These are phyloP conservation scores for Fopius arisanus DNA, from an alignment of 1,140 invertebrate species.

Conservation along the genomic window DNA sequence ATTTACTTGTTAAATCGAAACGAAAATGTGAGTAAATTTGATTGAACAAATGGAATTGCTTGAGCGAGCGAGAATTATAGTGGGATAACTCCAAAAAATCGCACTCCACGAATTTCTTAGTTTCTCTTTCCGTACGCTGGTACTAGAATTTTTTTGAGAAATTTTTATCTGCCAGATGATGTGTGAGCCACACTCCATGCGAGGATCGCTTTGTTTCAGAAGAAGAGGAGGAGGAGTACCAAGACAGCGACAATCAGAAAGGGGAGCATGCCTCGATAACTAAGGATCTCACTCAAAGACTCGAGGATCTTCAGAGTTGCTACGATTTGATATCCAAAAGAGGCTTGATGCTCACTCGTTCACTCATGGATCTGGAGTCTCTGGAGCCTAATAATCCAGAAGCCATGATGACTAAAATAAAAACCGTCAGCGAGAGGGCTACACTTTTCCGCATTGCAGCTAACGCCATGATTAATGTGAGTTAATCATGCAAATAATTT, in stretches of 20 bases:
- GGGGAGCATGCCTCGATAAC: conserved; percentile 65
- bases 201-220: conserved; percentile 64
- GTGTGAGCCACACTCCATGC: conserved; percentile 21
- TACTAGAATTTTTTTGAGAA: too few relatives aligned
- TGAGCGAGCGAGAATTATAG: background rate
- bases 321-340: conserved; percentile 90
- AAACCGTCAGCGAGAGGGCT: conserved; percentile 87
- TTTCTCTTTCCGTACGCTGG: too few relatives aligned
- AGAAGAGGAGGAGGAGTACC: conserved; percentile 84
- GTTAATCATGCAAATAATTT: too few relatives aligned
- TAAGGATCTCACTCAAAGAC: conserved; percentile 69
- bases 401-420: conserved; percentile 67
- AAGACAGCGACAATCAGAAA: conserved; percentile 61
- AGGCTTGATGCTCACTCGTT: conserved; percentile 82
- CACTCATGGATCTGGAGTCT: conserved; percentile 84
- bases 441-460: conserved; percentile 93
- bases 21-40: conserved; percentile 7
- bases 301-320: conserved; percentile 91
- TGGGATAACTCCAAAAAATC: too few relatives aligned
- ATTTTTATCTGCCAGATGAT: conserved; percentile 1
- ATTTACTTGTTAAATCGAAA: background rate
- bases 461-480: conserved; percentile 95
- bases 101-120: too few relatives aligned
- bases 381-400: conserved; percentile 70
- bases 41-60: background rate